Conservation (phyloP, 2,797 vertebrate species). For the Micrastur ruficollis region DNA sequence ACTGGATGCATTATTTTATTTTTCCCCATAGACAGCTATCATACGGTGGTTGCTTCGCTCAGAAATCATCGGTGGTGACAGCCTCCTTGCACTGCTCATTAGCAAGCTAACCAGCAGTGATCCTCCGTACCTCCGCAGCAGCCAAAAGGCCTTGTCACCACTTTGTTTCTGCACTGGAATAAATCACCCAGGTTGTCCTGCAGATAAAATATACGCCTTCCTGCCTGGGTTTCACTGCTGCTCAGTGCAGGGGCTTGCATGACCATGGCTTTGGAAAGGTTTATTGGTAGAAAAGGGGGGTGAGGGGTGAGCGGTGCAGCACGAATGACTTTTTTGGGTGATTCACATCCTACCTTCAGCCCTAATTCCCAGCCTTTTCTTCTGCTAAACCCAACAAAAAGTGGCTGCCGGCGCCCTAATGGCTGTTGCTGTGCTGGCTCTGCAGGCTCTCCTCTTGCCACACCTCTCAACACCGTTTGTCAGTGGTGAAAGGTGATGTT, state of each 20-base stretch:
- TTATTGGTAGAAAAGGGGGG: neutral
- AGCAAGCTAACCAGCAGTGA: neutral
- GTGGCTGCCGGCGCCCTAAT: neutral
- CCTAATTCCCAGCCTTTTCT: neutral
- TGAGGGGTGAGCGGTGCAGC: neutral
- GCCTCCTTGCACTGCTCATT: fast-evolving
- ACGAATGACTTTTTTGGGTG: neutral
- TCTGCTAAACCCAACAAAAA: neutral
- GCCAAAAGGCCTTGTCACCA: neutral
- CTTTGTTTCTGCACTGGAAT: neutral
- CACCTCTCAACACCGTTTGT: neutral
- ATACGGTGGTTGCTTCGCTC: neutral
- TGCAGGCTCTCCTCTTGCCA: neutral
- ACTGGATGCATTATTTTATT: neutral
- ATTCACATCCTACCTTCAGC: neutral
- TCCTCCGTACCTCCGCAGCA: neutral
- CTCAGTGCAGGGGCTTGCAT: neutral
- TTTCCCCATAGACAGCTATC: neutral
- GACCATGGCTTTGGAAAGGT: neutral
- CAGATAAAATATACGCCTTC: neutral
- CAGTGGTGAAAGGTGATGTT: constrained; percentile 21
- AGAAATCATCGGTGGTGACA: neutral
- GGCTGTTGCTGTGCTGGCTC: neutral
- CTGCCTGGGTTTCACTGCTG: neutral
- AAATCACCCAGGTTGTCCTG: neutral